Conservation (phyloP, 1,140 invertebrate genomes). For the Trachymyrmex septentrionalis region DNA sequence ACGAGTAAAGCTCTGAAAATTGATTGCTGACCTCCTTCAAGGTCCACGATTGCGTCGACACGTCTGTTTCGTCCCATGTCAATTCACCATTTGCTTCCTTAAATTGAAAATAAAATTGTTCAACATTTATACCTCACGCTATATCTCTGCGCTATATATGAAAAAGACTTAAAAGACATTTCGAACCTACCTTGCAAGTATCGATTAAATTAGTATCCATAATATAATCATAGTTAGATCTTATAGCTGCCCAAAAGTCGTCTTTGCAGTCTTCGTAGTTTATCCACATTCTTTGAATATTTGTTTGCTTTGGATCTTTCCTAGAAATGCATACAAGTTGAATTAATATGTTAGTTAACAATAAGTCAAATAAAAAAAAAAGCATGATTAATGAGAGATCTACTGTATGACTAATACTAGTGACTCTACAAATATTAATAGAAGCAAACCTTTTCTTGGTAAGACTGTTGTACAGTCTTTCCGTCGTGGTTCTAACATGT, state of each 20-base stretch:
- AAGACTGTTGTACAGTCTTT: conserved; percentile 90
- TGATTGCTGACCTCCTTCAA: conserved; percentile 92
- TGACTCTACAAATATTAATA: conserved; percentile 17
- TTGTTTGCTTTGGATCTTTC: conserved; percentile 89
- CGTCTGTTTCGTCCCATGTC: conserved; percentile 88
- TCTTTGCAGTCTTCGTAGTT: conserved; percentile 90
- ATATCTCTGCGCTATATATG: not conserved
- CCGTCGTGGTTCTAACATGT: conserved; percentile 84
- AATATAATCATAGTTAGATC: conserved; percentile 96
- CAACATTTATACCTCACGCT: conserved; percentile 29
- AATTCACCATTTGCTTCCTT: conserved; percentile 93
- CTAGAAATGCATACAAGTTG: conserved; percentile 75
- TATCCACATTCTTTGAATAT: conserved; percentile 90
- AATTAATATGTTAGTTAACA: not conserved
- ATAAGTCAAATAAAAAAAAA: not conserved
- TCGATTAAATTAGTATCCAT: conserved; percentile 97
- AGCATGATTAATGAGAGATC: not conserved
- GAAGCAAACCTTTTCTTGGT: conserved; percentile 88
- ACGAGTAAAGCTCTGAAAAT: conserved; percentile 93
- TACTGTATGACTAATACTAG: not conserved
- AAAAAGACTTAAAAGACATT: conserved; percentile 5
- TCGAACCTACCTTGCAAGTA: conserved; percentile 90
- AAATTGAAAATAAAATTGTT: conserved; percentile 42
- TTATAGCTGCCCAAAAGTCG: conserved; percentile 96
- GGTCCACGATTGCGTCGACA: conserved; percentile 88